A percentile compares a stretch with the other conserved stretches of the same genome.
phyloP scores from a whole-genome alignment of 1,140 invertebrate genomes.

The Melanaphis sacchari region DNA sequence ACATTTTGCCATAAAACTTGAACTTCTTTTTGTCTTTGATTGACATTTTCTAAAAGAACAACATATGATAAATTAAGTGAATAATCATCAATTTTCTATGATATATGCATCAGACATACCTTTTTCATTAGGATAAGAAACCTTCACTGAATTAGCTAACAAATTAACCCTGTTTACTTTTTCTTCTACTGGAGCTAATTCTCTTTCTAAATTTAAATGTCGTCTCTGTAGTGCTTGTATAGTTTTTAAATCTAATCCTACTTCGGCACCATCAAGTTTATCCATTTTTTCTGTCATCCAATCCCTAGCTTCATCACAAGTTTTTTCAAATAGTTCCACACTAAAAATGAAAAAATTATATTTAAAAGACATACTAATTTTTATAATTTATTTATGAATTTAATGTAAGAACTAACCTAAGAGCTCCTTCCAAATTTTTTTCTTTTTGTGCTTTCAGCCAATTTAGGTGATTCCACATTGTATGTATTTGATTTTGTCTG shows the following conservation, averaged over 20 bases:
- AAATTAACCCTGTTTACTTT: conserved; percentile 84
- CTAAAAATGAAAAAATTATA: conserved; percentile 65
- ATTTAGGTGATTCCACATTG: conserved; percentile 88
- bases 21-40: conserved; percentile 83
- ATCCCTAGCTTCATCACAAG: conserved; percentile 89
- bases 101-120: conserved; percentile 61
- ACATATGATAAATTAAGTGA: background rate
- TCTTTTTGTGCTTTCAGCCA: conserved; percentile 89
- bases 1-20: conserved; percentile 88
- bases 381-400: background rate
- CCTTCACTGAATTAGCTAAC: conserved; percentile 85
- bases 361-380: background rate
- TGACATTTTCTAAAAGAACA: conserved; percentile 71
- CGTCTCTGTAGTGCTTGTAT: conserved; percentile 88
- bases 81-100: background rate
- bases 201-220: conserved; percentile 88
- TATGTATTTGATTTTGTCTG: conserved; percentile 83
- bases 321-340: conserved; percentile 92
- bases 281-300: conserved; percentile 95
- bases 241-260: conserved; percentile 86
- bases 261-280: conserved; percentile 78
- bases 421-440: conserved; percentile 88
- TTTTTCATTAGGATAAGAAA: conserved; percentile 88
- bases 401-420: conserved; percentile 69
- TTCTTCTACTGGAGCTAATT: conserved; percentile 88